Evolutionary conservation across 2,888 invertebrate genomes (phyloP), one percentile per base, ranked within the genome.

Genomic region (Cremastinae sp.): DNA sequence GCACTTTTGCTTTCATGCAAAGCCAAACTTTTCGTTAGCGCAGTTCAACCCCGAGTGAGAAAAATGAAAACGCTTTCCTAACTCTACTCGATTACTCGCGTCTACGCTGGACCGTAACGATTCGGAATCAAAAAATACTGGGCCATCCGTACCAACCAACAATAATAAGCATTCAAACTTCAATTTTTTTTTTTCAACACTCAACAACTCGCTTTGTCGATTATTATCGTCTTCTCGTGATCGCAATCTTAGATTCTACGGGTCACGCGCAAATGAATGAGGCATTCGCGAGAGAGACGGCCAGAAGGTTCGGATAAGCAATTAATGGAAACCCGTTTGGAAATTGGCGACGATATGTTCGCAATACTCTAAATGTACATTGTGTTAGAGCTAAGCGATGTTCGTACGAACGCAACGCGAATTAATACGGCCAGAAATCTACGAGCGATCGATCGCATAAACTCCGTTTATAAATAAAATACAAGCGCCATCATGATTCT

Each of bases 401-500:
- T 66, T 56, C 54, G 20, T n/a, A 34, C 54, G 18, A 45, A 34
- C 54, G 28, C n/a, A 45, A 61, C 54, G 14, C 54, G 41, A 3
- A 45, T 61, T 20, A 12, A 62, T 28, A 34, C 41, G 41, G 20
- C 43, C 14, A 38, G 20, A 14, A 1, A 7, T 22, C 18, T 22
- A n/a, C 14, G 14, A 54, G 34, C 28, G 34, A 61, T 20, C 14
- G 14, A 64, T 74, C 62, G 12, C 38, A 10, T 38, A 14, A 43
- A 59, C 51, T 53, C 53, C n/a, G 16, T 38, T 34, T n/a, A 47
- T 38, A 64, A 73, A 65, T 59, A 51, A 62, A 53, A 69, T 54
- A 8, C 34, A 34, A 20, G 12, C 14, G n/a, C 20, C 53, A 7
- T 28, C 43, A 54, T 34, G 53, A 28, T n/a, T 12, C n/a, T 45